phyloP scores from a whole-genome alignment of 2,888 invertebrate species.

The Cylindroiulus punctatus region DNA sequence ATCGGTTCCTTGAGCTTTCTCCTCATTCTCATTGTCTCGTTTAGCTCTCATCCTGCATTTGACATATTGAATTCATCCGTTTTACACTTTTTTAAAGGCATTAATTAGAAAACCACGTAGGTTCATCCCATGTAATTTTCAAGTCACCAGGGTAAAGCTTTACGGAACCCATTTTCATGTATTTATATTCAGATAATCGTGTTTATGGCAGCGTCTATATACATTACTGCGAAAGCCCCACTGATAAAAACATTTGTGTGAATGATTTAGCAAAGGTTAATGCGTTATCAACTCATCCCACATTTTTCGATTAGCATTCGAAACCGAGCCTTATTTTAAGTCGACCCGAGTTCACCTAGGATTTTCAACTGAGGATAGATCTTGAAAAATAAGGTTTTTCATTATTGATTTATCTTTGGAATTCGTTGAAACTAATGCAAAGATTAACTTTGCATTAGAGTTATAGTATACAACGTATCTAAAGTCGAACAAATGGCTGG shows the following conservation, averaged over 20 bases:
- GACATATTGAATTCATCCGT: not conserved
- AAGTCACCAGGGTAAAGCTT: not conserved
- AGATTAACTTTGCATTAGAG: not conserved
- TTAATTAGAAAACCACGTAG: not conserved
- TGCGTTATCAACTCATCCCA: not conserved
- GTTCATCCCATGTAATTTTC: not conserved
- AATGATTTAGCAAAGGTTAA: not conserved
- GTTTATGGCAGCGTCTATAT: not conserved
- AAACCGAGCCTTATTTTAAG: not conserved
- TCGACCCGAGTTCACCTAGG: not conserved
- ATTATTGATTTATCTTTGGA: slow-evolving; percentile 9
- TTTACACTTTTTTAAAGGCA: slow-evolving; percentile 29
- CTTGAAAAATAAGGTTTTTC: slow-evolving; percentile 18
- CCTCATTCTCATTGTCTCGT: not conserved
- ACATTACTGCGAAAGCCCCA: not conserved
- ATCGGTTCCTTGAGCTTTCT: not conserved
- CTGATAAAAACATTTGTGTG: not conserved
- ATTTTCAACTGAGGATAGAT: not conserved
- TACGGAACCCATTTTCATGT: too few relatives aligned
- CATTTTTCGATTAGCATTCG: not conserved
- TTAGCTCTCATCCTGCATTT: not conserved
- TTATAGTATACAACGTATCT: not conserved
- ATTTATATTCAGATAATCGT: not conserved
- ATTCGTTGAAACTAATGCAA: not conserved
- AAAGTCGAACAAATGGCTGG: not conserved